phyloP scores from a whole-genome alignment of 2,113 vertebrate species.

The Ginglymostoma cirratum region DNA sequence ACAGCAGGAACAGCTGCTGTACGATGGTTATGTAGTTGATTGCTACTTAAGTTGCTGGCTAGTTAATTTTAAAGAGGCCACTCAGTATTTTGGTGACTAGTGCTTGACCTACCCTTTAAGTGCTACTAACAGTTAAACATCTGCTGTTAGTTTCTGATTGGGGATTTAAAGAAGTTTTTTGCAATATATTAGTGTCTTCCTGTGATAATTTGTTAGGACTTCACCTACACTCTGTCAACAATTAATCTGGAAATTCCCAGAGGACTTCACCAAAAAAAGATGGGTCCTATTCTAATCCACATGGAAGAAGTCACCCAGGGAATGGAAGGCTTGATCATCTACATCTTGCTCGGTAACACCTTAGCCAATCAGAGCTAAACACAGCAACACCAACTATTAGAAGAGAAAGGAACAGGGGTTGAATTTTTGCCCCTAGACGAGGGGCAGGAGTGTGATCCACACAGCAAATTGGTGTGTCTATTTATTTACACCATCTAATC shows the following conservation, averaged over 20 bases:
- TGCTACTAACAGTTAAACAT: neutral
- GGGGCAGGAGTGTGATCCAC: neutral
- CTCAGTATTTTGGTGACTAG: neutral
- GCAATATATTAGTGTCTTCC: neutral
- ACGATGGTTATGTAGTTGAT: neutral
- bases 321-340: neutral
- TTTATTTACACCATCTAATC: neutral
- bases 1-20: neutral
- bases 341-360: neutral
- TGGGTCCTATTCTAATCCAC: neutral
- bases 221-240: neutral
- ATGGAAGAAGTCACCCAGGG: neutral
- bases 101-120: neutral
- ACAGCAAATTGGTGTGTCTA: neutral
- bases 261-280: neutral
- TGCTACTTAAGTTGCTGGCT: neutral
- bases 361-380: neutral
- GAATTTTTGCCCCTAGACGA: neutral
- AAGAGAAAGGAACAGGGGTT: too few species aligned
- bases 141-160: neutral
- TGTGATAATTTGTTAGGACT: neutral
- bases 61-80: neutral
- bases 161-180: neutral
- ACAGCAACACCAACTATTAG: too few species aligned
- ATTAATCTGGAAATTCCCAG: neutral